These are phyloP conservation scores for Nibea coibor DNA, from an alignment of 2,113 vertebrate species.

Conservation along the genomic window DNA sequence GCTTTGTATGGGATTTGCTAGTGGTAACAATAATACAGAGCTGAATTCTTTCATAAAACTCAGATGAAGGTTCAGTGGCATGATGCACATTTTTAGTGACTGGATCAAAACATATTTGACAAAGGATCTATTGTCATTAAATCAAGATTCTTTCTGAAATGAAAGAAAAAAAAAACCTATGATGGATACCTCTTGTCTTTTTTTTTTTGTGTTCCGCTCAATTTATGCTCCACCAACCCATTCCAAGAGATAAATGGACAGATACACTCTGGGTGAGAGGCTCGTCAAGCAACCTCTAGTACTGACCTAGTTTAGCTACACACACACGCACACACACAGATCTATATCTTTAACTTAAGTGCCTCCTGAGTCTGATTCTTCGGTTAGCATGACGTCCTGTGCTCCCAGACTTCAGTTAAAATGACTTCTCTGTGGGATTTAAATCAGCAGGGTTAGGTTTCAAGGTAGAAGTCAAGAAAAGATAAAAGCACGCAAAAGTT, in stretches of 20 bases:
- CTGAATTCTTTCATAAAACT: too few species aligned
- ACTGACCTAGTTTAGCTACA: conserved; percentile 23
- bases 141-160: not conserved
- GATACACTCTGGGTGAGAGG: conserved; percentile 1
- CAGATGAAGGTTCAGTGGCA: too few species aligned
- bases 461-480: conserved; percentile 5
- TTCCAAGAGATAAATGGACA: not conserved
- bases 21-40: too few species aligned
- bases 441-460: not conserved
- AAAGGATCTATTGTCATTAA: too few species aligned
- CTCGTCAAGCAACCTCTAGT: not conserved
- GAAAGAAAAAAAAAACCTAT: not conserved
- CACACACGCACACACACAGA: not conserved
- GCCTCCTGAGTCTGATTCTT: conserved; percentile 10
- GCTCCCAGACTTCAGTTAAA: conserved; percentile 3
- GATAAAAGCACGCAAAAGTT: conserved; percentile 9
- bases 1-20: too few species aligned
- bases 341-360: conserved; percentile 22
- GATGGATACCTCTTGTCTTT: not conserved
- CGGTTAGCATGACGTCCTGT: not conserved
- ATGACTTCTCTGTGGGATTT: conserved; percentile 7
- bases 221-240: not conserved
- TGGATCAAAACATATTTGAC: too few species aligned
- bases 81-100: too few species aligned
- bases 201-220: not conserved